Percentiles rank a stretch among this genome's conserved stretches.
Conservation (phyloP, 2,888 invertebrate species). For the Agriopis leucophaearia region DNA sequence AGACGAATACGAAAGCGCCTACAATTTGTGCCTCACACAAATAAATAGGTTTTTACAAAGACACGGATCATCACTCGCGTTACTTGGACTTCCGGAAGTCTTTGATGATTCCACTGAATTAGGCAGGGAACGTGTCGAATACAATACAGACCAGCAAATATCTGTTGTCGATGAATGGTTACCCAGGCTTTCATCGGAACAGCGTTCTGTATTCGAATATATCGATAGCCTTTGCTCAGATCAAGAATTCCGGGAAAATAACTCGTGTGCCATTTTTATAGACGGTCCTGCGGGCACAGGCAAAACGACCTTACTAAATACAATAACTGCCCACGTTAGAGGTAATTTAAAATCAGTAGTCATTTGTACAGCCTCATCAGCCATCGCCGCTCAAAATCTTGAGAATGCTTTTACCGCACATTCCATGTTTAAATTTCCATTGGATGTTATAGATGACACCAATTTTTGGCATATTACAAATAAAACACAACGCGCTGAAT, state of each 20-base stretch:
- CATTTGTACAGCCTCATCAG: neutral
- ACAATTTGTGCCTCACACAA: neutral
- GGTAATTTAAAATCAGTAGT: neutral
- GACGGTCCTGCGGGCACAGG: neutral
- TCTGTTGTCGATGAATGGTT: neutral
- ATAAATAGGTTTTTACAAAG: neutral
- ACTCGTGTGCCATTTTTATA: neutral
- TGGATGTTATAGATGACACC: neutral
- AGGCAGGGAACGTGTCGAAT: neutral
- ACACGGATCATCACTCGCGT: neutral
- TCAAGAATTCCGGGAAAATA: neutral
- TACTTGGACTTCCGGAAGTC: neutral
- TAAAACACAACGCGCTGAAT: neutral
- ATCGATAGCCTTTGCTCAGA: neutral
- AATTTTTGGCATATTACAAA: no score
- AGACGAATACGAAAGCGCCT: neutral
- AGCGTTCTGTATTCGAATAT: neutral
- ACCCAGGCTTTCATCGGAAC: neutral
- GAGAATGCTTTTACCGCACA: neutral
- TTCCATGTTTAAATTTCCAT: neutral
- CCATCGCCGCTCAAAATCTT: neutral
- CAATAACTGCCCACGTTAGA: neutral
- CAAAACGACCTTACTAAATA: neutral
- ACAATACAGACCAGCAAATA: neutral
- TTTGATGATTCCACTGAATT: no score